Percentiles rank a stretch among this genome's conserved stretches.
Evolutionary conservation across 1,140 invertebrate species (phyloP).

Genomic region (Drosophila sechellia): DNA sequence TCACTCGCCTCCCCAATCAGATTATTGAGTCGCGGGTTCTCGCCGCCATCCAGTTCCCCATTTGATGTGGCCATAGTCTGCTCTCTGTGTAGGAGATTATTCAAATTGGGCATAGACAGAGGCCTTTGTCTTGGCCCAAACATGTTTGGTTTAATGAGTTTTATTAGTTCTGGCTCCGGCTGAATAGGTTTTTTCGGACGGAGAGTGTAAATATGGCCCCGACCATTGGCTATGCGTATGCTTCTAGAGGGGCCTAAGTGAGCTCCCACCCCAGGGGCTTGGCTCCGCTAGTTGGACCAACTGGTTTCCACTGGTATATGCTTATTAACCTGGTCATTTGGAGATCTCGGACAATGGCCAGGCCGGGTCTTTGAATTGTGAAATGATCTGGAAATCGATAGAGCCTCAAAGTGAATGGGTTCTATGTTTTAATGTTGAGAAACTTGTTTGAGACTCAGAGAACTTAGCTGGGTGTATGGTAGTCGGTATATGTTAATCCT

Average conservation of each 20-base stretch:
- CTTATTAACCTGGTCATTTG: conserved; percentile 70
- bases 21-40: conserved; percentile 69
- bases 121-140: conserved; percentile 76
- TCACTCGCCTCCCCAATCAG: conserved; percentile 69
- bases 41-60: conserved; percentile 10
- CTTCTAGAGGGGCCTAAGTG: conserved; percentile 28
- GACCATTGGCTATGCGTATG: conserved; percentile 54
- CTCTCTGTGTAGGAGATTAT: conserved; percentile 60
- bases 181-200: conserved; percentile 29
- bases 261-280: conserved; percentile 43
- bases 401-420: conserved; percentile 47
- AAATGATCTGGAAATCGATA: conserved; percentile 54
- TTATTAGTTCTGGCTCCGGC: conserved; percentile 67
- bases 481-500: not conserved
- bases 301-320: conserved; percentile 68
- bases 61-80: conserved; percentile 21
- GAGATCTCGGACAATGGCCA: conserved; percentile 46
- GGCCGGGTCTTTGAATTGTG: conserved; percentile 35
- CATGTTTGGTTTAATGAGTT: conserved; percentile 79
- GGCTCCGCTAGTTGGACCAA: conserved; percentile 45
- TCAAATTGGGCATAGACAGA: conserved; percentile 65
- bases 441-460: conserved; percentile 7
- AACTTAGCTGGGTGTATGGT: not conserved
- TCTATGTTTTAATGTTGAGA: not conserved
- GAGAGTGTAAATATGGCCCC: conserved; percentile 45